Evolutionary conservation across 2,888 invertebrate genomes (phyloP).

Genomic region (Lasioglossum calceatum): DNA sequence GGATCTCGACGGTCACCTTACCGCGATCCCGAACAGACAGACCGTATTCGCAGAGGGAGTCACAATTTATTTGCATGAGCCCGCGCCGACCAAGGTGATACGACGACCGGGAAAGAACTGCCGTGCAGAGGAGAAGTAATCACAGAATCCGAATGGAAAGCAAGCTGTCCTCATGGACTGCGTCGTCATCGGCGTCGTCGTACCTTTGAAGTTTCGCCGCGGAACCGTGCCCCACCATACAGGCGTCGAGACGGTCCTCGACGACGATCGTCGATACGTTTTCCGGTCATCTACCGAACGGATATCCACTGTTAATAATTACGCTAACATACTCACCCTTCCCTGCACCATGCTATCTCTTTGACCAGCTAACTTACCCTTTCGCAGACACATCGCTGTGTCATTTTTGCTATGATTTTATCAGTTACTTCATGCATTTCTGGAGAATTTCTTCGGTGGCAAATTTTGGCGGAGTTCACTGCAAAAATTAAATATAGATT

Average conservation of each 20-base stretch:
- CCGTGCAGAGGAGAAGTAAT: conserved; percentile 63
- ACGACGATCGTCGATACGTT: background rate
- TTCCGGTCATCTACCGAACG: background rate
- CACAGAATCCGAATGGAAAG: conserved; percentile 74
- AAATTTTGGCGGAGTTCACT: too few relatives aligned
- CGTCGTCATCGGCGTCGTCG: conserved; percentile 23
- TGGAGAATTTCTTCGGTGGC: background rate
- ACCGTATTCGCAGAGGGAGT: background rate
- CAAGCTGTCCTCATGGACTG: conserved; percentile 46
- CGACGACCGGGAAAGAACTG: conserved; percentile 71
- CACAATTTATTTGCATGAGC: conserved; percentile 35
- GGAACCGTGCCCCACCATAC: conserved; percentile 40
- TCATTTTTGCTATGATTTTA: background rate
- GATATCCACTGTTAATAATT: background rate
- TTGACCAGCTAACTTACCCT: background rate
- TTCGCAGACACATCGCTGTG: background rate
- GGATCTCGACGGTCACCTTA: background rate
- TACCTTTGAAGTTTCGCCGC: conserved; percentile 35
- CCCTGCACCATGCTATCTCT: background rate
- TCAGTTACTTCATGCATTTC: too few relatives aligned
- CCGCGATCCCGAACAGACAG: conserved; percentile 19
- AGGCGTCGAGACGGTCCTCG: background rate
- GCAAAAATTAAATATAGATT: too few relatives aligned
- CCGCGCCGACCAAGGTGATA: conserved; percentile 49
- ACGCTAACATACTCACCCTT: background rate